Percentiles rank a stretch among this genome's conserved stretches.
Evolutionary conservation across 2,113 vertebrate genomes (phyloP).

Genomic region (Melierax canorus): DNA sequence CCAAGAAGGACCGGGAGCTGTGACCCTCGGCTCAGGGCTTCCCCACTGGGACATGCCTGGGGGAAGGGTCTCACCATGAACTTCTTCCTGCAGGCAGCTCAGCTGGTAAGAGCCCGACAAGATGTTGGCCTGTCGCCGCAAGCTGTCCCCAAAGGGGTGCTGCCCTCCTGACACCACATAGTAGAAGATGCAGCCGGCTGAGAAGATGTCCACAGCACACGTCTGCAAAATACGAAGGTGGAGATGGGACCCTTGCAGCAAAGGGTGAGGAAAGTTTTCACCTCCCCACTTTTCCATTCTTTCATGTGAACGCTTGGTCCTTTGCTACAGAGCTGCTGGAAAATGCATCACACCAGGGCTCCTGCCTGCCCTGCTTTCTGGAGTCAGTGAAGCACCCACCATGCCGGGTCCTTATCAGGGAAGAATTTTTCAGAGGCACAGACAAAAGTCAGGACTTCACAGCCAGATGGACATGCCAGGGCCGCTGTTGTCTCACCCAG

Average conservation of each 20-base stretch:
- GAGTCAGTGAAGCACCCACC: fast-evolving
- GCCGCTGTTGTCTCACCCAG: background rate
- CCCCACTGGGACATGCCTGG: fast-evolving
- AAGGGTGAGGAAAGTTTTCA: fast-evolving
- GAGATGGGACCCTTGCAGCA: background rate
- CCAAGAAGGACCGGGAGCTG: fast-evolving
- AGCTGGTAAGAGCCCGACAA: constrained; percentile 82
- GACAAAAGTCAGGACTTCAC: background rate
- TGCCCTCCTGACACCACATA: constrained; percentile 86
- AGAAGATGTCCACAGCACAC: constrained; percentile 91
- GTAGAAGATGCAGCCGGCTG: constrained; percentile 93
- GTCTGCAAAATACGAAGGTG: constrained; percentile 73
- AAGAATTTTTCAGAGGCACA: background rate
- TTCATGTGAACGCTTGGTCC: fast-evolving
- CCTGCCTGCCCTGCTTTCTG: background rate
- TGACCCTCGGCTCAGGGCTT: fast-evolving
- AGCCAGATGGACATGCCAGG: fast-evolving
- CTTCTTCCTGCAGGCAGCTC: constrained; percentile 82
- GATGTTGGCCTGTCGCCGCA: constrained; percentile 92
- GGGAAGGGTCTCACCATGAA: constrained; percentile 76
- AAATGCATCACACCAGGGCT: fast-evolving
- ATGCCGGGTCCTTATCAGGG: fast-evolving
- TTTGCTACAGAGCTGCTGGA: background rate
- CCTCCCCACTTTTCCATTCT: background rate
- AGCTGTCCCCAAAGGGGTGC: constrained; percentile 88